phyloP scores from a whole-genome alignment of 37 sponge, comb jelly and placozoan species.

The Chondrosia reniformis region DNA sequence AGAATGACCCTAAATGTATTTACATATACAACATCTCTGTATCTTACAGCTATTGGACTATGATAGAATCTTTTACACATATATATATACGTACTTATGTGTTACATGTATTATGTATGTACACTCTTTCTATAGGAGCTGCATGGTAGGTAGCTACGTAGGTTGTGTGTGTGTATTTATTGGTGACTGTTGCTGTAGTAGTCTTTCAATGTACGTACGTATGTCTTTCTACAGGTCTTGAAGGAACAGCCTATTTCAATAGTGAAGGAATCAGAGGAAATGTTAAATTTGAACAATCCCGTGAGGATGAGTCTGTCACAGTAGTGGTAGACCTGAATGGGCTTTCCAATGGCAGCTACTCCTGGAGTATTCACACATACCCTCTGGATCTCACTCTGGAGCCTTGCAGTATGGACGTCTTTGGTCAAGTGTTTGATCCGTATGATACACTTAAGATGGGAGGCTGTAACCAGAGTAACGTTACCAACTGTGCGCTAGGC shows the following conservation, averaged over 20 bases:
- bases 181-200: background rate
- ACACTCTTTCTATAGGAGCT: too few species aligned
- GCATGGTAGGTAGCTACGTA: too few species aligned
- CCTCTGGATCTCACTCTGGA: constrained; percentile 16
- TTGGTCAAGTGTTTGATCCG: constrained; percentile 59
- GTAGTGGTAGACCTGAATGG: constrained; percentile 38
- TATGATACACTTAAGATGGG: background rate
- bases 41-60: background rate
- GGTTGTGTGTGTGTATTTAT: constrained; percentile 7
- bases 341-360: background rate
- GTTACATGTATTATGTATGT: too few species aligned
- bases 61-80: background rate
- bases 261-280: constrained; percentile 49
- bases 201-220: background rate
- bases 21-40: background rate
- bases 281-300: constrained; percentile 43
- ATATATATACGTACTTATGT: constrained; percentile 7
- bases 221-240: background rate
- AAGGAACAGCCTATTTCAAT: constrained; percentile 34
- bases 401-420: too few species aligned
- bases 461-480: constrained; percentile 6
- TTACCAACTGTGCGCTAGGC: constrained; percentile 49
- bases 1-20: background rate
- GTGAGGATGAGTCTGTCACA: constrained; percentile 11
- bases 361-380: constrained; percentile 60